These are phyloP conservation scores for Thinocorus orbignyianus DNA, from an alignment of 2,113 vertebrate genomes.

Conservation along the genomic window DNA sequence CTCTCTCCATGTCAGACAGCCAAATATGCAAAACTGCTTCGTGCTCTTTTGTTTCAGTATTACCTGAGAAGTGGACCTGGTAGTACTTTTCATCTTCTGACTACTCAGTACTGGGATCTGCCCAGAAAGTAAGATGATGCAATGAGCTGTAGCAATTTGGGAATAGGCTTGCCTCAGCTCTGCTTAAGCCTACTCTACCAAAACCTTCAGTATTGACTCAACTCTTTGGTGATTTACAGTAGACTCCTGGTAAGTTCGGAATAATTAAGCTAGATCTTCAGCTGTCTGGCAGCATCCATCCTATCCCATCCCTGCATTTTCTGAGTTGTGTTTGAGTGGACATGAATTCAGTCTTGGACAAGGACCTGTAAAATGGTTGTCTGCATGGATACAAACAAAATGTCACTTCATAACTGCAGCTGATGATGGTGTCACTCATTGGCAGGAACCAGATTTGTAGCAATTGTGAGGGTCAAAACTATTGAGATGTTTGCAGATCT, in stretches of 20 bases:
- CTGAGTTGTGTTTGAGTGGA: background rate
- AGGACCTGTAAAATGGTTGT: accelerated
- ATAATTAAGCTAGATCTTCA: background rate
- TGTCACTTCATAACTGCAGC: background rate
- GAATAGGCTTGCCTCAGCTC: background rate
- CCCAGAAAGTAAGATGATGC: background rate
- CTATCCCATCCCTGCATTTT: background rate
- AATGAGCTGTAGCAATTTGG: background rate
- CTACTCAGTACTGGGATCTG: background rate
- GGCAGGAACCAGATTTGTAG: background rate
- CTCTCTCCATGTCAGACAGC: background rate
- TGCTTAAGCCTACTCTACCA: background rate
- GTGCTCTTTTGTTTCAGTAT: background rate
- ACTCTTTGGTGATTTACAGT: background rate
- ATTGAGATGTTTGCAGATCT: background rate
- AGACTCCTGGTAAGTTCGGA: background rate
- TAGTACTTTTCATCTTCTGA: background rate
- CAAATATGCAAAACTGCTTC: background rate
- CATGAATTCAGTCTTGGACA: background rate
- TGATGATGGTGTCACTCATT: background rate
- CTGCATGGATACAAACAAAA: background rate
- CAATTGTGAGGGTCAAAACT: background rate
- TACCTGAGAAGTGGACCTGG: background rate
- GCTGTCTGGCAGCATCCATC: background rate
- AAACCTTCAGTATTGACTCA: background rate